phyloP scores from a whole-genome alignment of 2,888 invertebrate species.

The Caprella mutica region DNA sequence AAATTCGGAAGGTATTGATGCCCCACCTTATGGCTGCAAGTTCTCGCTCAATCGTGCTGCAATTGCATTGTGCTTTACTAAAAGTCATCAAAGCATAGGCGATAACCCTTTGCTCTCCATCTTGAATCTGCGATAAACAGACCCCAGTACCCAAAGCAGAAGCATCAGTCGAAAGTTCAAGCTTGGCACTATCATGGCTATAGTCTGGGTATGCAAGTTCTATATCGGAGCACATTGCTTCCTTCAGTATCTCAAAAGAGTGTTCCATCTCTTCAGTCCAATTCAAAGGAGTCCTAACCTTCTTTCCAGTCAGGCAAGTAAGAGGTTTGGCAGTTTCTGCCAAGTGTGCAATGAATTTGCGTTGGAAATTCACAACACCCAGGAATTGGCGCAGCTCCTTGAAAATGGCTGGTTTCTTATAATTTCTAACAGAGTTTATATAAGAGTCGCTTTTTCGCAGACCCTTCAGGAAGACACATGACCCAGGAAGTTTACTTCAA shows the following conservation, averaged over 20 bases:
- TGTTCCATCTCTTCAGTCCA: neutral
- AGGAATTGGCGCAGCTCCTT: neutral
- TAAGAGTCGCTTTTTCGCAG: neutral
- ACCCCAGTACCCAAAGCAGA: too few relatives aligned
- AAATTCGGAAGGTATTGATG: too few relatives aligned
- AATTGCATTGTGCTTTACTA: too few relatives aligned
- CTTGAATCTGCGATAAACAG: too few relatives aligned
- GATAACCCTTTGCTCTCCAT: too few relatives aligned
- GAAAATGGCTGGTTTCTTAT: neutral
- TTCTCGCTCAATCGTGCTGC: too few relatives aligned
- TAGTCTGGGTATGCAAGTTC: too few relatives aligned
- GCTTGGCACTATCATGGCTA: too few relatives aligned
- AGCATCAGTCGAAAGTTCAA: too few relatives aligned
- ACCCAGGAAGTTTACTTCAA: neutral
- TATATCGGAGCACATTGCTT: too few relatives aligned
- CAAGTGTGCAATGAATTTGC: neutral
- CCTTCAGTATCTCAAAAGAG: neutral
- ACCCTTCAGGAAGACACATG: neutral
- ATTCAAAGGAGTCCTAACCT: neutral
- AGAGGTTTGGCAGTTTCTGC: neutral
- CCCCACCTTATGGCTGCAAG: too few relatives aligned
- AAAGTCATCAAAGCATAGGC: too few relatives aligned
- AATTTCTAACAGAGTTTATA: neutral
- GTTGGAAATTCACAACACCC: neutral
- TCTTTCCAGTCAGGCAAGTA: neutral